These are phyloP conservation scores for Philaethria dido DNA, from an alignment of 2,888 invertebrate genomes.

Conservation along the genomic window DNA sequence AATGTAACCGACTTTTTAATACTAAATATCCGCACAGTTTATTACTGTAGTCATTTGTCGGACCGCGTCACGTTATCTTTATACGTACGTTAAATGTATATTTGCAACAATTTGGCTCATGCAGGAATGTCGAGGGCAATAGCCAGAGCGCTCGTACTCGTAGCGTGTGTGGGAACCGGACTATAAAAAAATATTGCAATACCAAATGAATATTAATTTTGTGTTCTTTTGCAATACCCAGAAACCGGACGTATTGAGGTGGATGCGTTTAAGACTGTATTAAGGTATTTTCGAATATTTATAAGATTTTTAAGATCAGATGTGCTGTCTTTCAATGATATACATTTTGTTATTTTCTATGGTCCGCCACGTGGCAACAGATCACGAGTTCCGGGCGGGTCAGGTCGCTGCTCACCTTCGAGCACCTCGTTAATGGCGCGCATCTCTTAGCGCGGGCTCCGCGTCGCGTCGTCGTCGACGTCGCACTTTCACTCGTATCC, in stretches of 20 bases:
- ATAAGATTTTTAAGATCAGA: no score
- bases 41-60: not conserved
- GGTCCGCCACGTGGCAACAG: not conserved
- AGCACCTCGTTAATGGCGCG: constrained; percentile 27
- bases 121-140: constrained; percentile 11
- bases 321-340: no score
- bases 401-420: constrained; percentile 11
- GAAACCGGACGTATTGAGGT: not conserved
- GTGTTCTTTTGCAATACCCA: not conserved
- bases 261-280: not conserved
- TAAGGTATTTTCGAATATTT: not conserved
- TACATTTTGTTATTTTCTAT: not conserved
- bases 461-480: constrained; percentile 15
- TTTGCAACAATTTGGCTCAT: constrained; percentile 1
- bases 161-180: constrained; percentile 6
- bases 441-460: no score
- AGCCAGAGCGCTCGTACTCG: not conserved
- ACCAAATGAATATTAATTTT: constrained; percentile 9
- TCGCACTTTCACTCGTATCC: constrained; percentile 33
- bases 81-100: not conserved
- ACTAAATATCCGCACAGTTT: constrained; percentile 1
- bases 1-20: not conserved
- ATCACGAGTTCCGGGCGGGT: not conserved
- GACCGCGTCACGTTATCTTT: not conserved
- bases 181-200: constrained; percentile 9